phyloP scores from a whole-genome alignment of 2,888 invertebrate genomes.

The Eupithecia dodoneata region DNA sequence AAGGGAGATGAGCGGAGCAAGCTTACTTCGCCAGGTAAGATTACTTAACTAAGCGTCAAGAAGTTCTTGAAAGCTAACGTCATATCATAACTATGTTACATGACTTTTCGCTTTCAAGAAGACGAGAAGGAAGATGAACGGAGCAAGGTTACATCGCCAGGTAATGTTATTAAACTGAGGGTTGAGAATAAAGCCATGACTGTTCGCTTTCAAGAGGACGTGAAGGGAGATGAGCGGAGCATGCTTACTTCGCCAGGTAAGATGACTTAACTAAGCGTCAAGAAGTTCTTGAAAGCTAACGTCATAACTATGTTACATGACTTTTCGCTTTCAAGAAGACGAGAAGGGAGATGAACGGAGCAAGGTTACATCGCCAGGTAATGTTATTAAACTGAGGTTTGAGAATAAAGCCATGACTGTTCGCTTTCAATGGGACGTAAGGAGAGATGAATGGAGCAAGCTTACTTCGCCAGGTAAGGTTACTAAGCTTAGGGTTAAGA shows the following conservation, averaged over 20 bases:
- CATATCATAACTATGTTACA: too few species aligned
- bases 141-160: too few species aligned
- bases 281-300: too few species aligned
- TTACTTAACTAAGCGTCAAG: conserved; percentile 63
- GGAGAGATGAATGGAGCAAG: conserved; percentile 72
- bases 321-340: too few species aligned
- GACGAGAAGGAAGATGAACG: conserved; percentile 73
- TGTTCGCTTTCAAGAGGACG: conserved; percentile 78
- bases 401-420: conserved; percentile 80
- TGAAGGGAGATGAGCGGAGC: conserved; percentile 69
- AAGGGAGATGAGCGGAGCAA: conserved; percentile 73
- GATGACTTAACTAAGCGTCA: neutral
- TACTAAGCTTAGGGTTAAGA: too few species aligned
- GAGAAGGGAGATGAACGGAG: conserved; percentile 48
- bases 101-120: conserved; percentile 80
- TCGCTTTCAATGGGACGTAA: conserved; percentile 76
- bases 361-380: too few species aligned
- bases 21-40: conserved; percentile 72
- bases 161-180: too few species aligned
- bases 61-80: too few species aligned
- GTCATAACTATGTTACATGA: too few species aligned
- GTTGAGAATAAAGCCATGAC: conserved; percentile 79
- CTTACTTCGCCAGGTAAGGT: conserved; percentile 71
- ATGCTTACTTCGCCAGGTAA: conserved; percentile 75
- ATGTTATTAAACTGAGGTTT: conserved; percentile 56